A percentile compares a stretch with the other conserved stretches of the same genome.
Conservation (phyloP, 1,140 invertebrate species). For the Drosophila virilis region DNA sequence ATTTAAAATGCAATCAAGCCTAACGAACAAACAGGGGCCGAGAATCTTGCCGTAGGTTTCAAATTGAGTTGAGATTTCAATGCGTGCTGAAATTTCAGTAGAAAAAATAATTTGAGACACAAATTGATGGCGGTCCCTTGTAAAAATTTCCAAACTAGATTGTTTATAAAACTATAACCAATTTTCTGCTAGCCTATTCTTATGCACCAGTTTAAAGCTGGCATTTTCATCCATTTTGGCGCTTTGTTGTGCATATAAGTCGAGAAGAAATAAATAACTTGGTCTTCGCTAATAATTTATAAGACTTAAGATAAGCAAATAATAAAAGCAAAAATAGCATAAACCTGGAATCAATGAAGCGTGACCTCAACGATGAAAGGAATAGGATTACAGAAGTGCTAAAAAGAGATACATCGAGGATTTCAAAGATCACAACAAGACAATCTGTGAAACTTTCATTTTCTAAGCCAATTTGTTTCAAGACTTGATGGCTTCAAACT, state of each 20-base stretch:
- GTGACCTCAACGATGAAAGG: slow-evolving; percentile 30
- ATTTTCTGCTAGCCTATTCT: slow-evolving; percentile 60
- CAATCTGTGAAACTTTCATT: neutral
- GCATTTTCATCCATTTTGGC: slow-evolving; percentile 37
- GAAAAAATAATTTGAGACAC: neutral
- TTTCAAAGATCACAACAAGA: neutral
- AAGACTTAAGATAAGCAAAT: neutral
- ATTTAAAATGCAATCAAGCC: slow-evolving; percentile 67
- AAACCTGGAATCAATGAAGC: slow-evolving; percentile 35
- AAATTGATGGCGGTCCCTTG: neutral
- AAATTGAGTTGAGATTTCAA: slow-evolving; percentile 8
- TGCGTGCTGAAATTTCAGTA: neutral
- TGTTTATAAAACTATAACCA: neutral
- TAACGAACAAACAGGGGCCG: slow-evolving; percentile 53
- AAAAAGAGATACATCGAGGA: neutral
- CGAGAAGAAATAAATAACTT: no score
- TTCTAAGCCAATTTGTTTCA: no score
- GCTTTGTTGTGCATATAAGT: neutral
- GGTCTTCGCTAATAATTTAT: neutral
- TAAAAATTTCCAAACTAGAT: neutral
- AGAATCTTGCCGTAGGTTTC: slow-evolving; percentile 36
- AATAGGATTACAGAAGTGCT: slow-evolving; percentile 27
- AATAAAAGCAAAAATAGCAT: neutral
- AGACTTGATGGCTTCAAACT: neutral
- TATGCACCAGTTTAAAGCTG: slow-evolving; percentile 73